A percentile compares a stretch with the other conserved stretches of the same genome.
phyloP scores from a whole-genome alignment of 2,797 vertebrate species.

The Lepus townsendii region DNA sequence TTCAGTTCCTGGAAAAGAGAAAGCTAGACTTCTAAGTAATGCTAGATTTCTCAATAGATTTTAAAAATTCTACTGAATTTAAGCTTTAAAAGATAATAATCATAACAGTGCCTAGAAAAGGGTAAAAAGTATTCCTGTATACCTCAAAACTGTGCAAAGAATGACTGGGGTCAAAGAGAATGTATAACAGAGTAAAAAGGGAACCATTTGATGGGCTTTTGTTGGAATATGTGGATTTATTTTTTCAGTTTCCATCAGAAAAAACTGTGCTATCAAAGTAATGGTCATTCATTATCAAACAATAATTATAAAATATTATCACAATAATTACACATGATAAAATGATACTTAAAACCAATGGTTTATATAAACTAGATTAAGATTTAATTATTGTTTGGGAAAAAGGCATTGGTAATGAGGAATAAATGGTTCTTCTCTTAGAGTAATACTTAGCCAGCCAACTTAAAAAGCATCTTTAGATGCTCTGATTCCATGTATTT shows the following conservation, averaged over 20 bases:
- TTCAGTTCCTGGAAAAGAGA: not conserved
- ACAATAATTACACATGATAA: not conserved
- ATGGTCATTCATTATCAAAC: not conserved
- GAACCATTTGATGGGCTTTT: not conserved
- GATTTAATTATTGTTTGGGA: not conserved
- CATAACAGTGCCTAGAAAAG: not conserved
- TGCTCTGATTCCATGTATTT: not conserved
- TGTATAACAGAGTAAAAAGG: not conserved
- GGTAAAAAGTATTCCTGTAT: not conserved
- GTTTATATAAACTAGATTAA: not conserved
- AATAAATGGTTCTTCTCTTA: not conserved
- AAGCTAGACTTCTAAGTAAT: not conserved
- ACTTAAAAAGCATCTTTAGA: not conserved
- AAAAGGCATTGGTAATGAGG: not conserved
- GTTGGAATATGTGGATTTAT: not conserved
- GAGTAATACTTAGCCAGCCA: not conserved
- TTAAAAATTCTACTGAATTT: not conserved
- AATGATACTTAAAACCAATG: not conserved
- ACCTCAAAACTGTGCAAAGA: not conserved
- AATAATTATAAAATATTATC: not conserved
- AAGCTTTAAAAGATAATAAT: not conserved
- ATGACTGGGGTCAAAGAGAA: not conserved
- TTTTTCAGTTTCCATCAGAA: not conserved
- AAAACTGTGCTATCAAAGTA: not conserved
- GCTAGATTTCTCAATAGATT: not conserved